Conservation (phyloP, 2,113 vertebrate genomes). For the Oryctolagus cuniculus region DNA sequence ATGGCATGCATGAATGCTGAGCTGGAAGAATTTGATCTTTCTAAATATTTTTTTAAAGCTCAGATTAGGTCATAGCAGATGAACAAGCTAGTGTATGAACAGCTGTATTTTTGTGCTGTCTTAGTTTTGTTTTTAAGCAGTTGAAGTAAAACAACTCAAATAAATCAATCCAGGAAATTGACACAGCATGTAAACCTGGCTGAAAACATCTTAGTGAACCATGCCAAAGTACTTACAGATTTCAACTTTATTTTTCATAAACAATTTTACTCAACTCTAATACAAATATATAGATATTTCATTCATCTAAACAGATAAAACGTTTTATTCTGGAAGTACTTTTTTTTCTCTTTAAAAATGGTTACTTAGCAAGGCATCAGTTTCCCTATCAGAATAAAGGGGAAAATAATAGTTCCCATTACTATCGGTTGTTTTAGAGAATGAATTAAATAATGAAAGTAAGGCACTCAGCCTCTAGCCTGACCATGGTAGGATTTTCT, state of each 20-base stretch:
- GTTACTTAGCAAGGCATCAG: neutral
- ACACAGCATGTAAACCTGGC: constrained; percentile 14
- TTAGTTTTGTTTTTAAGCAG: neutral
- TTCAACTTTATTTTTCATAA: neutral
- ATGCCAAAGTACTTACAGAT: neutral
- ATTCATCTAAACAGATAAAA: neutral
- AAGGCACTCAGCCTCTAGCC: neutral
- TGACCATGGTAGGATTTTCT: neutral
- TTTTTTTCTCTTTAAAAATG: constrained; percentile 20
- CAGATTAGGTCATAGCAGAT: constrained; percentile 5
- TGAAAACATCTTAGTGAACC: neutral
- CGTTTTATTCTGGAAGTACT: constrained; percentile 1
- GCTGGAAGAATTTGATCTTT: neutral
- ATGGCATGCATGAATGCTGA: constrained; percentile 14
- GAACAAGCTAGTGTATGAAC: constrained; percentile 35
- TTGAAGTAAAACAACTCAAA: neutral
- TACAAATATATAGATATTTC: neutral
- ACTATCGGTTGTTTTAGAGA: neutral
- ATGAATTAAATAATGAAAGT: neutral
- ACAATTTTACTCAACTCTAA: neutral
- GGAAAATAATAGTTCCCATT: neutral
- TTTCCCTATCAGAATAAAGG: neutral
- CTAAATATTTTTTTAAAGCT: constrained; percentile 65
- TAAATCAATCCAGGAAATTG: constrained; percentile 39
- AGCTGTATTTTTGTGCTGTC: neutral